Evolutionary conservation across 2,888 invertebrate genomes (phyloP).

Genomic region (Sepioteuthis lessoniana): DNA sequence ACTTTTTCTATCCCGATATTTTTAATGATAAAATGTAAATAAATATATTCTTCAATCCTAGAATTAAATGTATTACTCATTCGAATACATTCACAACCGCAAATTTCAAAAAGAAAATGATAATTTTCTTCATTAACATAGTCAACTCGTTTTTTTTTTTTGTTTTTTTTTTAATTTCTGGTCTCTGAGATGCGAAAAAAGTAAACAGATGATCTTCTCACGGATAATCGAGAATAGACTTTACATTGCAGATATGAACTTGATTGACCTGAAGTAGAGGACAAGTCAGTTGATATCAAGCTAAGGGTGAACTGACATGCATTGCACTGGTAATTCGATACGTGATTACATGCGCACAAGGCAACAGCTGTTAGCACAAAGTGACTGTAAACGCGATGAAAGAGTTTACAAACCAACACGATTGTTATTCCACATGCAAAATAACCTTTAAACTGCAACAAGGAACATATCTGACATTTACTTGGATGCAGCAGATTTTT

Average conservation of each 20-base stretch:
- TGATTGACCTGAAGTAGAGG: background rate
- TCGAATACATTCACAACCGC: too few species aligned
- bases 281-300: background rate
- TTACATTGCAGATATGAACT: background rate
- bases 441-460: constrained; percentile 1
- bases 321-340: background rate
- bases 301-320: constrained; percentile 33
- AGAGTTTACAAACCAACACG: background rate
- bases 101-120: too few species aligned
- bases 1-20: too few species aligned
- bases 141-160: too few species aligned
- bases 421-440: constrained; percentile 17
- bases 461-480: background rate
- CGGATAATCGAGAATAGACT: background rate
- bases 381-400: background rate
- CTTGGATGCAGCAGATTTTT: background rate
- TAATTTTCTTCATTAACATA: too few species aligned
- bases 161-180: too few species aligned
- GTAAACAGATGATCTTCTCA: background rate
- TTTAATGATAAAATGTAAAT: too few species aligned
- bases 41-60: too few species aligned
- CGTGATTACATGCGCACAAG: background rate
- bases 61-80: too few species aligned
- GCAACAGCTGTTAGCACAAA: background rate
- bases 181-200: background rate